Conservation (phyloP, 2,888 invertebrate genomes). For the Steinernema hermaphroditum region DNA sequence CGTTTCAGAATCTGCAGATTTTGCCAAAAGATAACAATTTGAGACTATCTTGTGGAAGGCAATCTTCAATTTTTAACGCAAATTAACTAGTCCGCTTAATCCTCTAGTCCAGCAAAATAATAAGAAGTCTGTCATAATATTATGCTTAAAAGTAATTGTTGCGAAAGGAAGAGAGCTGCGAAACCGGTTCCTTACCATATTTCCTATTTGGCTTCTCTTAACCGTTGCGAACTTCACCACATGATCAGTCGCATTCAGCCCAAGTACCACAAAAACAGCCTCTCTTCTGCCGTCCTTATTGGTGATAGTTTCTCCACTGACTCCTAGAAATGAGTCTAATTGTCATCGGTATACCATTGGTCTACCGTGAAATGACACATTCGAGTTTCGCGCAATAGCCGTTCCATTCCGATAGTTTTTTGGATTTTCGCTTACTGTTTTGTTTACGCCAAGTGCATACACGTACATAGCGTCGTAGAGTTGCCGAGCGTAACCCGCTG, state of each 20-base stretch:
- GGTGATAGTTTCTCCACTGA: background rate
- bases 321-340: background rate
- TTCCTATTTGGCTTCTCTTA: background rate
- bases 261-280: background rate
- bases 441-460: slow-evolving; percentile 13
- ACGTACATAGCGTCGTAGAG: slow-evolving; percentile 32
- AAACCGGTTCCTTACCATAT: slow-evolving; percentile 13
- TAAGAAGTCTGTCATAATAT: too few species aligned
- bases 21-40: too few species aligned
- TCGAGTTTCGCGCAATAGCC: background rate
- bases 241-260: background rate
- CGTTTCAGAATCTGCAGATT: too few species aligned
- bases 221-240: background rate
- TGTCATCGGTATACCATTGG: background rate
- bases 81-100: too few species aligned
- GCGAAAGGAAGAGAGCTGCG: too few species aligned
- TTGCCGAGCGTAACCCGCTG: background rate
- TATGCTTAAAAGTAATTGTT: too few species aligned
- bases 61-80: too few species aligned
- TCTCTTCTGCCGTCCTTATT: background rate
- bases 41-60: too few species aligned
- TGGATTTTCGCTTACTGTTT: background rate
- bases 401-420: background rate
- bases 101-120: too few species aligned
- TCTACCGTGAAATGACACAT: background rate